Base-by-base conservation (phyloP, 2,888 invertebrate genomes). In the Cosmia trapezina region DNA sequence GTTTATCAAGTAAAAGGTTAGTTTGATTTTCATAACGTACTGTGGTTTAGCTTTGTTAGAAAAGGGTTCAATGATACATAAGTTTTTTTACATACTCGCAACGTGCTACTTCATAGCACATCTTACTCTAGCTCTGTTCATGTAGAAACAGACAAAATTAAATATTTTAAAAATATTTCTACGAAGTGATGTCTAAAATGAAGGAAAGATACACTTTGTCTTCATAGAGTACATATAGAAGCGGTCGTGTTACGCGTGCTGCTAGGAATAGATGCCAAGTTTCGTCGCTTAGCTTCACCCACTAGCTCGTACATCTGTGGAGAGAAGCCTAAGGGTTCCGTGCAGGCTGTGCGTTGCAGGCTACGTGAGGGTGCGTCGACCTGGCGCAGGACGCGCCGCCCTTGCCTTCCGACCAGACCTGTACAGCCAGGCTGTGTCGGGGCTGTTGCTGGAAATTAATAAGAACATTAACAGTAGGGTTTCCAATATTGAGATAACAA, bases 341-440 rank as follows among this genome's bases (percentile, higher is more conserved):
- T 59, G 81, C 68, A 80, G 80, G 73, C 73, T 69, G 75, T 79
- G 76, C 70, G 79, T 71, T 62, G 59, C 60, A 76, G 41, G 70
- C 66, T 51, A 73, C 80, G 73, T 63, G 51, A 47, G 68, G n/a
- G 81, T 60, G 68, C 81, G 71, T 56, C 74, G 74, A 80, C 79
- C 83, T 49, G 76, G 12, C 22, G n/a, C 43, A 51, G 69, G 74
- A 74, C 73, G 65, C 65, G 37, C 45, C 85, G 85, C 70, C 85
- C 85, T 85, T 82, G 81, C 51, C 73, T 82, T 82, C 82, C 81
- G 82, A 82, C 78, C 82, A 75, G 78, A 71, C 70, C 53, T 47
- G 51, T 45, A 17, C 47, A 49, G 72, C 78, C 51, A 65, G 61
- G 54, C 72, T 73, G 7, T 28, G 78, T 60, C 69, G 63, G 61